These are phyloP conservation scores for Protonemura montana DNA, from an alignment of 2,888 invertebrate genomes.

Conservation along the genomic window DNA sequence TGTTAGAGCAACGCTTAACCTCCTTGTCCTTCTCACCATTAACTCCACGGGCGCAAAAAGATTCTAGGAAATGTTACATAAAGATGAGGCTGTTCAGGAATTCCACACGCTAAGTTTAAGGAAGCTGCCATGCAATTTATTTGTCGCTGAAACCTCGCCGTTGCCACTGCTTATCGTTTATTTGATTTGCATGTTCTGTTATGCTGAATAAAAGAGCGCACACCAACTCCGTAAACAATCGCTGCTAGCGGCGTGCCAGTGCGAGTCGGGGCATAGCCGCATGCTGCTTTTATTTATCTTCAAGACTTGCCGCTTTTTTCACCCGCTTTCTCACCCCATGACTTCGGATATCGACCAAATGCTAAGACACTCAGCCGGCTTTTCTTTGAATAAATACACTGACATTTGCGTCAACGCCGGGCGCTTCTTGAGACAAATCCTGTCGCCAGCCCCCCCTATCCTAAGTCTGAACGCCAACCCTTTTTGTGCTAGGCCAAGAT, in stretches of 20 bases:
- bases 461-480: background rate
- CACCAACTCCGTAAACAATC: background rate
- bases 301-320: background rate
- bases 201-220: background rate
- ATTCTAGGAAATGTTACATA: background rate
- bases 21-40: background rate
- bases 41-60: background rate
- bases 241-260: background rate
- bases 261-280: background rate
- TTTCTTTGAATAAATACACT: slow-evolving; percentile 4
- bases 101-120: background rate
- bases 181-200: slow-evolving; percentile 12
- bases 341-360: background rate
- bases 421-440: background rate
- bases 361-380: background rate
- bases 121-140: background rate
- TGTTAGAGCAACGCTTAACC: background rate
- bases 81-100: background rate
- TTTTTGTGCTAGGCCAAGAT: background rate
- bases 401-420: background rate
- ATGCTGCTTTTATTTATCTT: background rate
- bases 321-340: background rate
- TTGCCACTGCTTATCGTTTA: background rate
- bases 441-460: background rate
- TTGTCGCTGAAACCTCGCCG: background rate